These are phyloP conservation scores for Brachyhypopomus gauderio DNA, from an alignment of 2,113 vertebrate genomes.

Conservation along the genomic window DNA sequence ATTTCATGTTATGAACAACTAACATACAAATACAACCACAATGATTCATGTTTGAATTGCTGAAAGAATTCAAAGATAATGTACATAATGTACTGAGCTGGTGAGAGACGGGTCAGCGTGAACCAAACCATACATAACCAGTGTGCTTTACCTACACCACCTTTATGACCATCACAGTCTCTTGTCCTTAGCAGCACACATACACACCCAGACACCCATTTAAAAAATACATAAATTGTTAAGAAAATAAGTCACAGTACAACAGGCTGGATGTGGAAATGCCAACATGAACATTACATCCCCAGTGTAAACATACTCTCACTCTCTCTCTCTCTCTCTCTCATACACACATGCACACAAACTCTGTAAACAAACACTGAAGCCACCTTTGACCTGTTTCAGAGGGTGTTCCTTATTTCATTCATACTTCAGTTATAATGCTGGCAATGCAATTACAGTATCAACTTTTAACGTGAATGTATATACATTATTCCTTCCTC, in stretches of 20 bases:
- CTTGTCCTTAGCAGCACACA: slow-evolving; percentile 48
- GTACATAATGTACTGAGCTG: slow-evolving; percentile 75
- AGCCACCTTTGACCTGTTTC: slow-evolving; percentile 19
- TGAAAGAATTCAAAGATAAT: slow-evolving; percentile 72
- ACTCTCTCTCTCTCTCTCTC: neutral
- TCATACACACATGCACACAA: slow-evolving; percentile 49
- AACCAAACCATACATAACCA: slow-evolving; percentile 61
- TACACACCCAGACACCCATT: slow-evolving; percentile 15
- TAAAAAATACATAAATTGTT: slow-evolving; percentile 48
- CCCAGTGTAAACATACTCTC: slow-evolving; percentile 50
- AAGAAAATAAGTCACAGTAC: slow-evolving; percentile 68
- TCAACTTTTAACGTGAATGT: slow-evolving; percentile 60
- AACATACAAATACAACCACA: slow-evolving; percentile 74
- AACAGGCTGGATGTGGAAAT: slow-evolving; percentile 61
- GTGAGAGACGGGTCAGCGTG: slow-evolving; percentile 68
- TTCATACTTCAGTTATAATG: slow-evolving; percentile 61
- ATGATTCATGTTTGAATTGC: slow-evolving; percentile 66
- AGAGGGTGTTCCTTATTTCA: slow-evolving; percentile 30
- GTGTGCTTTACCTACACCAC: slow-evolving; percentile 76
- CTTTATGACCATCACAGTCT: slow-evolving; percentile 63
- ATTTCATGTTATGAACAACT: slow-evolving; percentile 69
- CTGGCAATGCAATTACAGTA: slow-evolving; percentile 54
- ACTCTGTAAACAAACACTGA: slow-evolving; percentile 57
- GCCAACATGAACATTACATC: slow-evolving; percentile 61
- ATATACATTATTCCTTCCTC: slow-evolving; percentile 70